Evolutionary conservation across 1,140 invertebrate species (phyloP).

Genomic region (Muscidifurax raptorellus): DNA sequence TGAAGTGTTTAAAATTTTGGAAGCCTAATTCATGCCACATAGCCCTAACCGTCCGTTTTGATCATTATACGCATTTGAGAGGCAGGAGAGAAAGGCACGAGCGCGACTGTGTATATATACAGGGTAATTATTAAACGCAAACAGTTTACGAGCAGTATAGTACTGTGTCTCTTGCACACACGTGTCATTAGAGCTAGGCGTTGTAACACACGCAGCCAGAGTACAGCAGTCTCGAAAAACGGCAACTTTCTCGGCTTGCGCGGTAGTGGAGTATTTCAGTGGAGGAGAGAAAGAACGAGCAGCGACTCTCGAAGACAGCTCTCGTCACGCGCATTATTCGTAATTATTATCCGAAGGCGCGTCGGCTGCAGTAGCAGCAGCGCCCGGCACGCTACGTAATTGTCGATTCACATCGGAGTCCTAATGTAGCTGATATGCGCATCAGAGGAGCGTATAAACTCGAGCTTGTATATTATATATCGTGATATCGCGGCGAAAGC

Average conservation of each 20-base stretch:
- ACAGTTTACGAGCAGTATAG: slow-evolving; percentile 1
- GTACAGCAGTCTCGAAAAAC: not conserved
- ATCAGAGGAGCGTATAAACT: not conserved
- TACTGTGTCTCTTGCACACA: not conserved
- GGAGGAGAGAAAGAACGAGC: not conserved
- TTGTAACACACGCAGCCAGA: not conserved
- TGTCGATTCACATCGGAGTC: not conserved
- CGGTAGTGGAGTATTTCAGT: not conserved
- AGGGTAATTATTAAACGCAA: not conserved
- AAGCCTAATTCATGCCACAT: not conserved
- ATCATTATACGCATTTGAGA: not conserved
- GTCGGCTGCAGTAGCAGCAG: not conserved
- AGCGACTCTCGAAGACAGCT: not conserved
- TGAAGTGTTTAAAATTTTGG: not conserved
- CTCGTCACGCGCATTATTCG: slow-evolving; percentile 28
- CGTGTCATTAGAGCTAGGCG: slow-evolving; percentile 8
- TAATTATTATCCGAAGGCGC: slow-evolving; percentile 26
- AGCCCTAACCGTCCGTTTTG: not conserved
- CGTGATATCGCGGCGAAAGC: not conserved
- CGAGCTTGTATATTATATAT: not conserved
- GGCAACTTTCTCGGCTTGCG: not conserved
- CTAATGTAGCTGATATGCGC: not conserved
- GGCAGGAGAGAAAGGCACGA: not conserved
- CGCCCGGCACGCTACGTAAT: slow-evolving; percentile 7
- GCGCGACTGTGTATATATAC: not conserved